Evolutionary conservation across 2,113 vertebrate species (phyloP), one percentile per base, ranked within the genome.

Genomic region (Psophia crepitans): DNA sequence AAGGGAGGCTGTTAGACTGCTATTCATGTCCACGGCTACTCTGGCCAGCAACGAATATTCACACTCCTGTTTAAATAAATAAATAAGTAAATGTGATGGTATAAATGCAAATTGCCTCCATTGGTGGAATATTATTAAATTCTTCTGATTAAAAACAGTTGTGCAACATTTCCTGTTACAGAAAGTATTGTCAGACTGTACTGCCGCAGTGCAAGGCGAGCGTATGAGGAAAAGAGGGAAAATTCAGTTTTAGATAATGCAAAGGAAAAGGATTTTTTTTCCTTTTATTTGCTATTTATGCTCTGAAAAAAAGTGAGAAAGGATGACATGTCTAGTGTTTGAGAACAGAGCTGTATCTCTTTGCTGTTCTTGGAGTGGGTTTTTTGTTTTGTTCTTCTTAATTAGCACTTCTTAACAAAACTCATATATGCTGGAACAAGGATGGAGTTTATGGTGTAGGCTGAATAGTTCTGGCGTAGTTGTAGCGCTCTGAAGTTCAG

Each of bases 101-200:
- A 76, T 79, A 91, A 95, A 88, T 89, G 84, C 76, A 83, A 41
- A 46, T 54, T 89, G 48, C 51, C 68, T 87, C 37, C 35, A 61
- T 44, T 74, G 90, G 76, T 49, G 56, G 35, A 69, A 80, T 90
- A 74, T 54, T 79, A 63, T 80, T 88, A 84, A 93, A 86, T 79
- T 76, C 32, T 90, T 84, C 39, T 88, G 86, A 79, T 94, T 88
- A 68, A 86, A 69, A 95, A 71, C 4, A 48, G 70, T 54, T 76
- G 68, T 49, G 27, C 60, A 93, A 33, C 37, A 24, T 65, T 85
- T 77, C 76, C 69, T 11, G 5, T 69, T 51, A 23, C 56, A 58
- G 26, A 84, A 63, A 68, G 39, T n/a, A 69, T 65, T 78, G 37
- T 76, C 49, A 68, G 68, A 4, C 24, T 71, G 41, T 73, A 66